These are phyloP conservation scores for Oplegnathus fasciatus DNA, from an alignment of 2,113 vertebrate genomes.

Conservation along the genomic window DNA sequence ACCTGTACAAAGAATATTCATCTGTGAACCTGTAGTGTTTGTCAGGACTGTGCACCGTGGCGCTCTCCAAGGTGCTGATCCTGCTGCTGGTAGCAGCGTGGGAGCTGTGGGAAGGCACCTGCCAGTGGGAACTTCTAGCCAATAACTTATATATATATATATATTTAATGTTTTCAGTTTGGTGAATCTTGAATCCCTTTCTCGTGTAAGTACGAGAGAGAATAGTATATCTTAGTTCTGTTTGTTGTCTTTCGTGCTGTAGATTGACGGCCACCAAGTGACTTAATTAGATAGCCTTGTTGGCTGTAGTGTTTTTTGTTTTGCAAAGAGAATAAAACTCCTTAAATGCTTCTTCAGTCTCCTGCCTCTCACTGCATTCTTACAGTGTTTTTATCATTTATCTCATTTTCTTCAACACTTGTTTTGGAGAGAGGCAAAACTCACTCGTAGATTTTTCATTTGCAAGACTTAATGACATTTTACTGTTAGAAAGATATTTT, in stretches of 20 bases:
- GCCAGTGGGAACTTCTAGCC: background rate
- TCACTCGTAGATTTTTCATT: background rate
- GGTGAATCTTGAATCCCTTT: too few species aligned
- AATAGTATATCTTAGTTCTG: too few species aligned
- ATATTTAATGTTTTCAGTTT: too few species aligned
- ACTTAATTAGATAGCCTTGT: background rate
- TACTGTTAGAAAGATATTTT: background rate
- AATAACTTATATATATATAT: background rate
- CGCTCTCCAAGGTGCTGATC: slow-evolving; percentile 34
- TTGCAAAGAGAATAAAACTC: background rate
- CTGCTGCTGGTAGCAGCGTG: background rate
- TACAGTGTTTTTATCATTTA: too few species aligned
- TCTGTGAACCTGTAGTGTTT: too few species aligned
- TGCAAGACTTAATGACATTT: background rate
- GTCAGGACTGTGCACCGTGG: background rate
- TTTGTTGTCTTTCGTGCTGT: background rate
- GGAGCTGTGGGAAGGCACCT: background rate
- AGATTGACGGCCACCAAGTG: too few species aligned
- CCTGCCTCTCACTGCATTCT: background rate
- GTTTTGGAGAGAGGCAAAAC: background rate
- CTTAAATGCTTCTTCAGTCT: background rate
- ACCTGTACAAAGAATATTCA: too few species aligned
- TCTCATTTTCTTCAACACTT: background rate
- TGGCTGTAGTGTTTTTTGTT: background rate
- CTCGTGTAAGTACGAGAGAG: too few species aligned